Conservation (phyloP, 2,113 vertebrate species). For the Romanogobio albipinnatus region DNA sequence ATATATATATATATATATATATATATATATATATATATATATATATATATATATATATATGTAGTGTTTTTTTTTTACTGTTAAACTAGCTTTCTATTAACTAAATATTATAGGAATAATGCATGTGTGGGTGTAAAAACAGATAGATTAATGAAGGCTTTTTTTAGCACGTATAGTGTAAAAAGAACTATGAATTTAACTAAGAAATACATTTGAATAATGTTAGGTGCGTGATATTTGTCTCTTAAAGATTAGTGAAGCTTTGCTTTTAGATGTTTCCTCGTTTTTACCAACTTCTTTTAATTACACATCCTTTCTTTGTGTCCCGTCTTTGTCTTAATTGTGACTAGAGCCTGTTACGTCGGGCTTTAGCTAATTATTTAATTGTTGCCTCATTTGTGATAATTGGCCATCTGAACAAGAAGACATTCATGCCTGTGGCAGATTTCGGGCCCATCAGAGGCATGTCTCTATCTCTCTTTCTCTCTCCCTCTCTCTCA, state of each 20-base stretch:
- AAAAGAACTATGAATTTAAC: neutral
- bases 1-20: too few species aligned
- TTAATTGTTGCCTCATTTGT: constrained; percentile 63
- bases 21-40: too few species aligned
- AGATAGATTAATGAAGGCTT: too few species aligned
- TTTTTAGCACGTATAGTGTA: neutral
- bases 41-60: too few species aligned
- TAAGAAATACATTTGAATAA: neutral
- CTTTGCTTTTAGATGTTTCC: constrained; percentile 1
- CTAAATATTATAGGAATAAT: too few species aligned
- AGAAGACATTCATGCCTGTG: constrained; percentile 52
- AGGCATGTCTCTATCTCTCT: neutral
- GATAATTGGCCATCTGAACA: constrained; percentile 59
- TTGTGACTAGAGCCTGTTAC: constrained; percentile 50
- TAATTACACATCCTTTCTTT: constrained; percentile 52
- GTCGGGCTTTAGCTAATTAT: constrained; percentile 54
- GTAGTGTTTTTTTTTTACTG: too few species aligned
- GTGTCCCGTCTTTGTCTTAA: constrained; percentile 46
- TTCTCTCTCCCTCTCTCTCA: neutral
- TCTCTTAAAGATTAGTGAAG: neutral
- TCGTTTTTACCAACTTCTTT: constrained; percentile 37
- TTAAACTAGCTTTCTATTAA: too few species aligned
- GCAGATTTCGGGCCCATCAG: constrained; percentile 38
- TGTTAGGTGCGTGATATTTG: neutral
- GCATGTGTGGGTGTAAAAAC: too few species aligned